These are phyloP conservation scores for Scytalopus superciliaris DNA, from an alignment of 2,113 vertebrate genomes.

Conservation along the genomic window DNA sequence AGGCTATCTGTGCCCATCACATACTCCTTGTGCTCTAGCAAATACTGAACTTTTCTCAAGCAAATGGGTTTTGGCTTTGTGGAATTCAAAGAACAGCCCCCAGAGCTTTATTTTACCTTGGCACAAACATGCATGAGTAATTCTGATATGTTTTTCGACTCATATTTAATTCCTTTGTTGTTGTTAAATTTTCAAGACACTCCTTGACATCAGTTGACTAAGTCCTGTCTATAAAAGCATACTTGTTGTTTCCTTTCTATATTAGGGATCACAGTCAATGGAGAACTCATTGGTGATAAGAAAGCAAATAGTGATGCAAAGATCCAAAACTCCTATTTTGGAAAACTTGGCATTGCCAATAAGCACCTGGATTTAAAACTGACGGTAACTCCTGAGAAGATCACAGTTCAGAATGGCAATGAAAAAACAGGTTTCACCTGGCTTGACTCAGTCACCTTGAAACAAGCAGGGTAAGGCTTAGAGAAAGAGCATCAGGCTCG, in stretches of 20 bases:
- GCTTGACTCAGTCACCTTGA: conserved; percentile 77
- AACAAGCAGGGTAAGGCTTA: conserved; percentile 76
- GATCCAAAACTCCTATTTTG: conserved; percentile 85
- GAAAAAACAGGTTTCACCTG: conserved; percentile 76
- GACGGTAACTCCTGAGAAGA: conserved; percentile 81
- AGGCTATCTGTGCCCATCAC: not conserved
- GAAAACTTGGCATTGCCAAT: conserved; percentile 86
- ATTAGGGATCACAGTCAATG: conserved; percentile 89
- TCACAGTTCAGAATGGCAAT: conserved; percentile 77
- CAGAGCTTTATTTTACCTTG: not conserved
- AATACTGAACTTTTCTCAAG: not conserved
- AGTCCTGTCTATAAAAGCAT: not conserved
- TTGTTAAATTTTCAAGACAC: not conserved
- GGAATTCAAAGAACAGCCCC: not conserved
- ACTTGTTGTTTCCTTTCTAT: not conserved
- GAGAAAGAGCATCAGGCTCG: not conserved
- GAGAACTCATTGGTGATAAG: conserved; percentile 89
- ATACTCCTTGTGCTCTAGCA: not conserved
- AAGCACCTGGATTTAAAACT: conserved; percentile 75
- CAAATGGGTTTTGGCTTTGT: not conserved
- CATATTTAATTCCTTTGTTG: not conserved
- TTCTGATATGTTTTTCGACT: not conserved
- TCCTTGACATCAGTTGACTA: not conserved
- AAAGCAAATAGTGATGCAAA: conserved; percentile 53
- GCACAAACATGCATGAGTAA: not conserved